Evolutionary conservation across 2,113 vertebrate species (phyloP).

Genomic region (Pollimyrus isidori): DNA sequence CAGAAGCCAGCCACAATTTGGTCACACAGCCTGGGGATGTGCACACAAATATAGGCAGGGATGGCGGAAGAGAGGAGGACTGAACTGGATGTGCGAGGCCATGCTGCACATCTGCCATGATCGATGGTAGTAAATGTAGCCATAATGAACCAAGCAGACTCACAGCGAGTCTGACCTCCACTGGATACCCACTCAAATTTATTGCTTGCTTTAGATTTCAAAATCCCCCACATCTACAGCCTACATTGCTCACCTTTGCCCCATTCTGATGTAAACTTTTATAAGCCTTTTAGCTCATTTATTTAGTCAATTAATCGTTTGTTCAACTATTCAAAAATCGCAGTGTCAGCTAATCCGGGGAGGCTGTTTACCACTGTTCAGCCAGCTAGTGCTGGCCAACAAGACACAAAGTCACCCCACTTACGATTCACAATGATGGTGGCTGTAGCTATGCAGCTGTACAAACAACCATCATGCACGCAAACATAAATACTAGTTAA

Average conservation of each 20-base stretch:
- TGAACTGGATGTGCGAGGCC: neutral
- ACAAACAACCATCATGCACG: neutral
- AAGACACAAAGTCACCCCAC: neutral
- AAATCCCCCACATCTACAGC: neutral
- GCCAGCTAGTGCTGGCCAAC: too few relatives aligned
- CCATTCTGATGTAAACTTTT: neutral
- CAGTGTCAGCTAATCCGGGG: neutral
- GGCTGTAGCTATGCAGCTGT: neutral
- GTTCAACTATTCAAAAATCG: neutral
- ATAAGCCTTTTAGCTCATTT: neutral
- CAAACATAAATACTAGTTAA: neutral
- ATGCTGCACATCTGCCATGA: neutral
- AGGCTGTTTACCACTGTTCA: neutral
- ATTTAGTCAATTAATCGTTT: neutral
- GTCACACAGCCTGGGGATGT: neutral
- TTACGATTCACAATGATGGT: neutral
- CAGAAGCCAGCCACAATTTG: neutral
- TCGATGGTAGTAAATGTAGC: neutral
- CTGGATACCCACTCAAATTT: neutral
- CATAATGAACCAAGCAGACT: neutral
- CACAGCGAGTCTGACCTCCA: neutral
- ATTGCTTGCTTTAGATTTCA: neutral
- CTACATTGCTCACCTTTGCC: neutral
- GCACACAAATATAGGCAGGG: neutral
- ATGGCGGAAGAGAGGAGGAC: neutral